Base-by-base conservation (phyloP, 2,888 invertebrate genomes). In the Mactromeris polynyma region DNA sequence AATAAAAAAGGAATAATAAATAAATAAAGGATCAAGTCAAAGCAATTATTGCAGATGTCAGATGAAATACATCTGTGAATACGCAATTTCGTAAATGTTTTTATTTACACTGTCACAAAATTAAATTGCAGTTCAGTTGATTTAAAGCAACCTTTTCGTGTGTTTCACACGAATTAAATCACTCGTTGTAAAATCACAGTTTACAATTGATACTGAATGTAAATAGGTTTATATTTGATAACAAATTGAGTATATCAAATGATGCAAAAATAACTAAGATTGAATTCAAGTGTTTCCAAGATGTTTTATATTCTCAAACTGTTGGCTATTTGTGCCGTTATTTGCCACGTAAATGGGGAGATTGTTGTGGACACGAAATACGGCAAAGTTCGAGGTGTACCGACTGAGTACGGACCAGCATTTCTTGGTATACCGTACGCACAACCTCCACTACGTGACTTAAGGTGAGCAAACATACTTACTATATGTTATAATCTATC, bases 361-460 rank as follows among this genome's bases (percentile, higher is more conserved):
- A 83, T 90, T 6, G 58, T 93, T 9, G 90, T 94, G 19, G 42
- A 93, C 3, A 95, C 95, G 0, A 87, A 89, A 40, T 94, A 93
- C 81, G 95, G 95, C 2, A 77, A 90, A 40, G 85, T 95, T 21
- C 88, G 90, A 17, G 95, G 95, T 17, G 81, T 93, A 11, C 69
- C 79, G 7, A 87, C 90, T 0, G 89, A 92, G n/a, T 85, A 90
- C 77, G 93, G 93, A 33, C 92, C 93, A 38, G 85, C 92, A 42
- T 95, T 94, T 89, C 91, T 95, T 17, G 94, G 95, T 3, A 86
- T 95, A 21, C 95, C 95, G 6, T 95, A 93, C 58, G 95, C 95
- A 11, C 87, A 91, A 26, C 94, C 95, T 31, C 95, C 95, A 2
- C 82, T 94, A 9, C 93, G 92, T 36, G 83, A 92, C 9, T 89